Evolutionary conservation across 23 tunicate genomes (phyloP).

Genomic region (Styela plicata): DNA sequence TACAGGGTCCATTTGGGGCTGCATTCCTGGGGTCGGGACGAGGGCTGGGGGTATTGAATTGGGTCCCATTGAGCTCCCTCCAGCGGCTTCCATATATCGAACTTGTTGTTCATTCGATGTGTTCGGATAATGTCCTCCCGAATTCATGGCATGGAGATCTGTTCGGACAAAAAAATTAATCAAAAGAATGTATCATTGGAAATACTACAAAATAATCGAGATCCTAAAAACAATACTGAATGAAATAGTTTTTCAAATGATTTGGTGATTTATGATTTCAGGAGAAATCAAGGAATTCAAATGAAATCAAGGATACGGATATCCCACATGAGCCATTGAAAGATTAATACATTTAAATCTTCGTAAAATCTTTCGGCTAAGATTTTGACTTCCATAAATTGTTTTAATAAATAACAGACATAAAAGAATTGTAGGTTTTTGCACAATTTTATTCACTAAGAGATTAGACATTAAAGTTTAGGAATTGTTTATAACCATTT

Average conservation of each 20-base stretch:
- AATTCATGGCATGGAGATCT: conserved; percentile 24
- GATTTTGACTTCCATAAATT: no score
- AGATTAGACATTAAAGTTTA: no score
- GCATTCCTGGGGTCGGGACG: conserved; percentile 14
- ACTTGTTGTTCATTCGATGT: conserved; percentile 18
- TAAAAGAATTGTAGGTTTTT: no score
- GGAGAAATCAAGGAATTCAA: no score
- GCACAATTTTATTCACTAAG: no score
- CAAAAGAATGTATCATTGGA: neutral
- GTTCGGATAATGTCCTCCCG: conserved; percentile 12
- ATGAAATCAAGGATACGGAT: no score
- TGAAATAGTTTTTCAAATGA: neutral
- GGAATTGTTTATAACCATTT: no score
- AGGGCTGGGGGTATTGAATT: conserved; percentile 13
- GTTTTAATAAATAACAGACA: no score
- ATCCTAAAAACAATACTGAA: neutral
- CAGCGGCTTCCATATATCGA: conserved; percentile 24
- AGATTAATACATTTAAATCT: no score
- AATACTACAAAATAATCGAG: neutral
- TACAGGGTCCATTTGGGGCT: conserved; percentile 15
- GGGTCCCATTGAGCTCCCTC: conserved; percentile 12
- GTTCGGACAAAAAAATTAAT: neutral
- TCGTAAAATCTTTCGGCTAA: no score
- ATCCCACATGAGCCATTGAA: no score
- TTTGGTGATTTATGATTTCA: no score